Evolutionary conservation across 2,113 vertebrate genomes (phyloP), one percentile per base, ranked within the genome.

Genomic region (Acinonyx jubatus): DNA sequence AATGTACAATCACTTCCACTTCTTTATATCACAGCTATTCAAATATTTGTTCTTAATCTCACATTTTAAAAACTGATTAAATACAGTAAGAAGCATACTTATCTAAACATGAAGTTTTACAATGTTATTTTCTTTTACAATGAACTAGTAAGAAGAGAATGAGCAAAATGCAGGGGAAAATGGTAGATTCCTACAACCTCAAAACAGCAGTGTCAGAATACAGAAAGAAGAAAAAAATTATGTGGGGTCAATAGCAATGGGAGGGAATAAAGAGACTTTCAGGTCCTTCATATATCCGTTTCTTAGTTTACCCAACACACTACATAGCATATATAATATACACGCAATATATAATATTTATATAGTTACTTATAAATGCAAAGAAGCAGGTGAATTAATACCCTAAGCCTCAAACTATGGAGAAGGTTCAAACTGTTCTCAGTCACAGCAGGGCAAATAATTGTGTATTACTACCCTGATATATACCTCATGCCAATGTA

Each of bases 41-140:
- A 97, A 96, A 95, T 94, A 93, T 69, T 66, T 36, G 57, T 76
- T 87, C 71, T 96, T 83, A 97, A 97, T 89, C 31, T 6, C 50
- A 82, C 57, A 97, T 92, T 74, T 94, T 92, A 93, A 92, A 91
- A 86, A 71, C 41, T 66, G 27, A 84, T 41, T 86, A 96, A 86
- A 65, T 91, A 76, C 10, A 66, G 23, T 74, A 98, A 96, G 61
- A 94, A 94, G 92, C 21, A 78, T 31, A 84, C 8, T 52, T 94
- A 89, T 68, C 78, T 88, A 95, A 97, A 96, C 52, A 38, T 90
- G 65, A 96, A 97, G 52, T 12, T 84, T 69, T 96, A 33, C 55
- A 94, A 65, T 79, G 29, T 31, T 66, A 94, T 69, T 88, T 95
- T 95, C 88, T 93, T 90, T 89, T 69, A 68, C 65, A 93, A 63